Evolutionary conservation across 2,113 vertebrate genomes (phyloP).

Genomic region (Anguilla rostrata): DNA sequence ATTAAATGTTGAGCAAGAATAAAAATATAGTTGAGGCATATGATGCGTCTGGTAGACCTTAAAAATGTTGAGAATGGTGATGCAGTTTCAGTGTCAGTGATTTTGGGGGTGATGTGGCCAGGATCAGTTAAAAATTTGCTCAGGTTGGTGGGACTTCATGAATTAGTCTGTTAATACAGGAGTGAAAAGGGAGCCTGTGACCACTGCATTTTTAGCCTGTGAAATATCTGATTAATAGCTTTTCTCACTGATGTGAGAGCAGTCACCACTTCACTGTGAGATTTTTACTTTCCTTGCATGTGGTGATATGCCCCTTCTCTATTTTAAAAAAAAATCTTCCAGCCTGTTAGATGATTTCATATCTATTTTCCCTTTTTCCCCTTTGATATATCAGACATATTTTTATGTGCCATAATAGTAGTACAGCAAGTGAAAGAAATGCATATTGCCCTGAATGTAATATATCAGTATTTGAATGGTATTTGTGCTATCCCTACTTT

Average conservation of each 20-base stretch:
- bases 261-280: slow-evolving; percentile 52
- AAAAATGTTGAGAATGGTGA: neutral
- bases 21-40: neutral
- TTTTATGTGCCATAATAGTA: too few species aligned
- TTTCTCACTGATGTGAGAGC: slow-evolving; percentile 60
- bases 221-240: slow-evolving; percentile 59
- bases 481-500: neutral
- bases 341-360: neutral
- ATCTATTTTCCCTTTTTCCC: neutral
- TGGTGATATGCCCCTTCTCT: neutral
- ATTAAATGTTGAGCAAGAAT: neutral
- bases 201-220: slow-evolving; percentile 42
- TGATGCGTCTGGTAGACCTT: neutral
- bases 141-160: neutral
- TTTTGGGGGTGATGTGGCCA: neutral
- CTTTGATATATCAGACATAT: too few species aligned
- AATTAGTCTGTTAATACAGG: neutral
- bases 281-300: slow-evolving; percentile 49
- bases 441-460: neutral
- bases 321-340: too few species aligned
- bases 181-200: neutral
- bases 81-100: neutral
- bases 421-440: too few species aligned
- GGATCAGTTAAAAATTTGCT: neutral
- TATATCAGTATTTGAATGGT: neutral